Conservation (phyloP, 2,797 vertebrate species). For the Coendou prehensilis region DNA sequence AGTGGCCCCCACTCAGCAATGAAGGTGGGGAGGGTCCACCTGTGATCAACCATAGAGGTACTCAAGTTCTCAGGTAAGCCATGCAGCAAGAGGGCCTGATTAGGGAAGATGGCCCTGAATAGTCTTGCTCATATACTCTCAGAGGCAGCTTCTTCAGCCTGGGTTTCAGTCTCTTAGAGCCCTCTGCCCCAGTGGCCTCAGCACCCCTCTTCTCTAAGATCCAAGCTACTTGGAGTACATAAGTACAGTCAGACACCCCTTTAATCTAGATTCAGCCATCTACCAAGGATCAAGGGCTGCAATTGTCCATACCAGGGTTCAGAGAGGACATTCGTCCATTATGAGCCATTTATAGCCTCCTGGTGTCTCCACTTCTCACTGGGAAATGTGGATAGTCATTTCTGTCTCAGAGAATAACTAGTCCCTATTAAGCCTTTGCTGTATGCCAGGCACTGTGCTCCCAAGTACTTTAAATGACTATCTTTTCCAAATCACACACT, state of each 20-base stretch:
- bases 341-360: neutral
- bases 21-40: neutral
- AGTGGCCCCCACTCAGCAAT: neutral
- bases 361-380: neutral
- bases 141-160: neutral
- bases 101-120: neutral
- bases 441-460: neutral
- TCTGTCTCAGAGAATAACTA: neutral
- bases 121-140: neutral
- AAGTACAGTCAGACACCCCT: neutral
- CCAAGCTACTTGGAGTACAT: neutral
- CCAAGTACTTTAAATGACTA: neutral
- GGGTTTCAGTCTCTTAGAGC: neutral
- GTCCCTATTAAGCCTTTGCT: neutral
- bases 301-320: neutral
- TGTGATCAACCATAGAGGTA: neutral
- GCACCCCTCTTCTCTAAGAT: neutral
- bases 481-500: neutral
- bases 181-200: neutral
- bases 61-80: neutral
- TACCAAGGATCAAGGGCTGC: rapidly evolving
- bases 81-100: rapidly evolving
- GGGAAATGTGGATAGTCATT: neutral
- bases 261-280: neutral
- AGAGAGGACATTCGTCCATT: neutral